A percentile compares a stretch with the other conserved stretches of the same genome.
Conservation (phyloP, 2,797 vertebrate species). For the Macroramphosus scolopax region DNA sequence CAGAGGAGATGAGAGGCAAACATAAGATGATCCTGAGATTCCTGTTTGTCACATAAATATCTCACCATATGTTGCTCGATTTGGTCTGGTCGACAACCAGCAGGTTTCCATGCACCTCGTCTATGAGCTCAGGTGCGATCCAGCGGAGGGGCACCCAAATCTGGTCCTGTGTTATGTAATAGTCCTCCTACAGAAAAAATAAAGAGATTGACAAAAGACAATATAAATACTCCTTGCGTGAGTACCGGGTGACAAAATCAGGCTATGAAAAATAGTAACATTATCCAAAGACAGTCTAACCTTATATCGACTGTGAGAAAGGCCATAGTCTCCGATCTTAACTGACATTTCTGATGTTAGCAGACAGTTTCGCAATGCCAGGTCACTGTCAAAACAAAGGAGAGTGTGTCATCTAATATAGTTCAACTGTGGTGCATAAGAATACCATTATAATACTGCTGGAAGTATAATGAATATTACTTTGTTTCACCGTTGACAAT, state of each 20-base stretch:
- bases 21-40: too few relatives aligned
- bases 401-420: too few relatives aligned
- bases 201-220: too few relatives aligned
- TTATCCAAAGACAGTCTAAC: constrained; percentile 58
- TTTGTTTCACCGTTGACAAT: too few relatives aligned
- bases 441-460: too few relatives aligned
- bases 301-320: constrained; percentile 93
- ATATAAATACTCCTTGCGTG: too few relatives aligned
- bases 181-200: constrained; percentile 86
- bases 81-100: constrained; percentile 95
- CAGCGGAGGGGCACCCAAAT: constrained; percentile 98
- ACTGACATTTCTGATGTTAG: constrained; percentile 92
- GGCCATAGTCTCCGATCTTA: constrained; percentile 95
- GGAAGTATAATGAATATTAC: too few relatives aligned
- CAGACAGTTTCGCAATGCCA: constrained; percentile 94
- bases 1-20: not conserved
- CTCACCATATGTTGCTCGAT: constrained; percentile 95
- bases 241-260: not conserved
- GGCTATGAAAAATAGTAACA: not conserved
- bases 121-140: constrained; percentile 97
- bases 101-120: constrained; percentile 95
- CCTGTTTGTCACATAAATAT: too few relatives aligned
- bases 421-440: not conserved
- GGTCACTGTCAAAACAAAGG: constrained; percentile 78
- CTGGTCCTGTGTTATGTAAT: constrained; percentile 95